These are phyloP conservation scores for Hiodon alosoides DNA, from an alignment of 2,113 vertebrate genomes.

Conservation along the genomic window DNA sequence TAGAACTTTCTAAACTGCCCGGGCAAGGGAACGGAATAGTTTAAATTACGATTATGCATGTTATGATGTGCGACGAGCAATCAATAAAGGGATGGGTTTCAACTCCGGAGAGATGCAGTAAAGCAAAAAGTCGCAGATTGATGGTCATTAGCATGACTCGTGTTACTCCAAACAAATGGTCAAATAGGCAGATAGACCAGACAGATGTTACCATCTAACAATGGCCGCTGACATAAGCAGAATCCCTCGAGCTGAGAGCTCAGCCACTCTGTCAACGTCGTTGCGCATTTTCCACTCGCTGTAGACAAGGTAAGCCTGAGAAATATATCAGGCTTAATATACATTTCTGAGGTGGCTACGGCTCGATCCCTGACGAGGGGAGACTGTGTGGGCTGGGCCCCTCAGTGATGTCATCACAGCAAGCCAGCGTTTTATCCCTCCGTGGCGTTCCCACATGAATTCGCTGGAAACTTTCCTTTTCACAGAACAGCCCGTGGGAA, in stretches of 20 bases:
- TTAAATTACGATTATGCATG: no score
- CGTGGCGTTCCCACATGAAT: constrained; percentile 43
- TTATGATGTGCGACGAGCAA: no score
- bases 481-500: constrained; percentile 34
- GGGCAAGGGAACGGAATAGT: no score
- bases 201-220: background rate
- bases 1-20: no score
- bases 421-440: constrained; percentile 34
- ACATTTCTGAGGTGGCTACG: constrained; percentile 21
- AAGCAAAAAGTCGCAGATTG: constrained; percentile 16
- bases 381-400: background rate
- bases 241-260: background rate
- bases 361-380: constrained; percentile 18
- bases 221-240: constrained; percentile 4
- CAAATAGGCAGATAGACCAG: background rate
- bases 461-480: constrained; percentile 41
- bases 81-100: no score
- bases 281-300: constrained; percentile 14
- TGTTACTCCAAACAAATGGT: constrained; percentile 28
- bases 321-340: constrained; percentile 23
- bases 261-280: background rate
- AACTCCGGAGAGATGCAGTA: constrained; percentile 27
- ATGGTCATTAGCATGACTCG: constrained; percentile 18
- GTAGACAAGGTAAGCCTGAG: constrained; percentile 34
- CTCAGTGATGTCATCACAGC: constrained; percentile 30